Base-by-base conservation (phyloP, 2,888 invertebrate species). In the Tachina lurida region DNA sequence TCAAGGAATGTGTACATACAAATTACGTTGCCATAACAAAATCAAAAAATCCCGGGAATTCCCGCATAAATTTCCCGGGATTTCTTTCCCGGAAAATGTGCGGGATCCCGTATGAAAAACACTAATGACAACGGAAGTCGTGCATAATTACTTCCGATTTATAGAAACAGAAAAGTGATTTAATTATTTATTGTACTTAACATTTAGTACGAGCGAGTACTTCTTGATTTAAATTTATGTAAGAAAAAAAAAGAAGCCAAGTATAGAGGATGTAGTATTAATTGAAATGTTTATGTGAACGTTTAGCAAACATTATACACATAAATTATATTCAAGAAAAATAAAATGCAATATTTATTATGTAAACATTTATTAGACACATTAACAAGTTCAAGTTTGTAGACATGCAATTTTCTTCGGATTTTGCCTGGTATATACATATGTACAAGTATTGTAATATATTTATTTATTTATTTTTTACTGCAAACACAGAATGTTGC, bases 81-180 rank as follows among this genome's bases (percentile, higher is more conserved):
- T n/a, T n/a, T n/a, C n/a, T n/a, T n/a, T n/a, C n/a, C n/a, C n/a
- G n/a, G n/a, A n/a, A n/a, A n/a, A n/a, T n/a, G n/a, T n/a, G n/a
- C n/a, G n/a, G n/a, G n/a, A n/a, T n/a, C n/a, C n/a, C n/a, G n/a
- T n/a, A n/a, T n/a, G n/a, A n/a, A n/a, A n/a, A n/a, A n/a, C n/a
- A n/a, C n/a, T n/a, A n/a, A n/a, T n/a, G n/a, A n/a, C 84, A 84
- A 84, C 76, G 84, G 80, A 76, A 67, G 76, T 80, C 62, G 65
- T 76, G 22, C 60, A 54, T 84, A 80, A 84, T 84, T 77, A 81
- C 84, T 84, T 84, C 80, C 84, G 80, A 77, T 73, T 52, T 67
- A 22, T 49, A 73, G 13, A 45, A 70, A 62, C 17, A 31, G 5
- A 58, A 43, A 60, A 77, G 39, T 58, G 60, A 41, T 43, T 60